Evolutionary conservation across 2,888 invertebrate genomes (phyloP), one percentile per base, ranked within the genome.

Genomic region (Sycophila texana): DNA sequence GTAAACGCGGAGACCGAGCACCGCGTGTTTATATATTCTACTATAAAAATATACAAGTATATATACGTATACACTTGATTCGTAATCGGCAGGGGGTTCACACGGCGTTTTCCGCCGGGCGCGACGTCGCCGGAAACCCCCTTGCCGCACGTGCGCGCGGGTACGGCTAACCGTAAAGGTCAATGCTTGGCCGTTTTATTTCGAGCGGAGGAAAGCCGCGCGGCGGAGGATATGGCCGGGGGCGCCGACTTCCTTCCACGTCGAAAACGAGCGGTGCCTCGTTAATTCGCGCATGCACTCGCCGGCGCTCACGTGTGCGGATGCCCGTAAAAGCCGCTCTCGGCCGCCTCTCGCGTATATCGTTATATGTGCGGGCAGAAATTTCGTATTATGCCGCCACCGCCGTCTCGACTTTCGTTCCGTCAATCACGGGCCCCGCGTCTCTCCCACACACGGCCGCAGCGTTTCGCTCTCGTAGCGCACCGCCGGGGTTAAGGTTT

Each of bases 111-210:
- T 39, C 39, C 39, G 5, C 39, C 39, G 5, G 39, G 39, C 39
- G 39, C 39, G 39, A 39, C 39, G 39, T 39, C 72, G 72, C 73
- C 73, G 73, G 65, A 65, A 65, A 55, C 65, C 14, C 20, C 49
- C 26, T 26, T 26, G 26, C 26, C 18, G 39, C 71, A 5, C 16
- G 61, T 20, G 26, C 30, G 26, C 30, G 61, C 18, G 14, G 39
- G 39, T 7, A 39, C 39, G 39, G 39, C 49, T 30, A 12, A 53
- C n/a, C 51, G 65, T 47, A 65, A 65, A 53, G 66, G 51, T 67
- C 66, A 67, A 67, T 51, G 66, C 2, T 53, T 53, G 66, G 51
- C 51, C 51, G 18, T 53, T 67, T 67, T 67, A 67, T 67, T 67
- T 67, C 66, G 66, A 67, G 22, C n/a, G 22, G 30, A 26, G 30